These are phyloP conservation scores for Sebastes jordani DNA, from an alignment of 2,797 vertebrate genomes.

Conservation along the genomic window DNA sequence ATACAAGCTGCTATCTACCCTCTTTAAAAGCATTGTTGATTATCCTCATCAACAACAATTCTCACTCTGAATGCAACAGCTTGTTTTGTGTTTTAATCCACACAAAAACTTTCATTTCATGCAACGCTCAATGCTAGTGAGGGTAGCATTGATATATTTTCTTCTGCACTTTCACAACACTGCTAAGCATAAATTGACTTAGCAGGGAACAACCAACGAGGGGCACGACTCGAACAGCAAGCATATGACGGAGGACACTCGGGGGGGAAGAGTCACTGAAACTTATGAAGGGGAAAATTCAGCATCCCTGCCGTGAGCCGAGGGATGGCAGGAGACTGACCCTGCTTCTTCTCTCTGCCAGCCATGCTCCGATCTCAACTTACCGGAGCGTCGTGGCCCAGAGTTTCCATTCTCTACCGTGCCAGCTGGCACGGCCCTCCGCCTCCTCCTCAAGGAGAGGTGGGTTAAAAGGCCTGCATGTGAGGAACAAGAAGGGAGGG, in stretches of 20 bases:
- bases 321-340: conserved; percentile 33
- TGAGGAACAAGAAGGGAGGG: conserved; percentile 42
- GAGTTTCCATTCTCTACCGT: conserved; percentile 62
- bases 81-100: not conserved
- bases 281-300: not conserved
- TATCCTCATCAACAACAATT: conserved; percentile 60
- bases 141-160: conserved; percentile 34
- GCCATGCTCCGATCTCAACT: conserved; percentile 59
- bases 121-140: conserved; percentile 44
- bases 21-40: conserved; percentile 54
- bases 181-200: not conserved
- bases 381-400: conserved; percentile 47
- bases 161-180: not conserved
- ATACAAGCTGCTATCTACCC: not conserved
- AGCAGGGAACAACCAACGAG: not conserved
- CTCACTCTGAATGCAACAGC: conserved; percentile 6
- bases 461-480: conserved; percentile 69
- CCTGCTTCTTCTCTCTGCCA: conserved; percentile 38
- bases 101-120: conserved; percentile 52
- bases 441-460: conserved; percentile 70
- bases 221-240: conserved; percentile 10
- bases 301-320: conserved; percentile 11
- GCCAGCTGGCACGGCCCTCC: conserved; percentile 57
- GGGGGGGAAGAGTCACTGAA: not conserved
- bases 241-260: not conserved